Evolutionary conservation across 2,888 invertebrate genomes (phyloP), one percentile per base, ranked within the genome.

Genomic region (Miltochrista miniata): DNA sequence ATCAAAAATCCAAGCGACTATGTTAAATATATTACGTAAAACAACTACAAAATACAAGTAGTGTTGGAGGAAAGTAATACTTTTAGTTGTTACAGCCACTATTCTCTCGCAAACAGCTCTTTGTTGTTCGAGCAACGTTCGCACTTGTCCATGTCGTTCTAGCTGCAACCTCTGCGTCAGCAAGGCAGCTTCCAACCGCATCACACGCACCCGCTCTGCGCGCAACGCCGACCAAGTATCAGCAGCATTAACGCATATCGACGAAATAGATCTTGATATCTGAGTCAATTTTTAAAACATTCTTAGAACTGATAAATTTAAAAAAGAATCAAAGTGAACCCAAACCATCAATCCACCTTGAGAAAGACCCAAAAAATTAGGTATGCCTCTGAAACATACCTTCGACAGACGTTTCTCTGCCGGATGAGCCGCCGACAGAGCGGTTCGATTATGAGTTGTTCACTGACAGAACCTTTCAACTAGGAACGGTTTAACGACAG

Each of bases 181-280:
- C 49, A 91, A 83, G 0, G 87, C 85, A 39, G 85, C 81, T 70
- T 91, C 90, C 43, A 91, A 71, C 5, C 79, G 76, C 5, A 87
- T 70, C 30, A 90, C 87, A 2, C 87, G 86, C 34, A 84, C 79
- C 1, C 92, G 72, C 65, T 92, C 91, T 4, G 78, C 76, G 0
- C 84, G 77, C 46, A 91, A 56, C 1, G 90, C 86, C 0, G 85
- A 76, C 89, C 90, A 90, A 4, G 86, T 87, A 13, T 87, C 84
- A 2, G 83, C 81, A n/a, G 85, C 80, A 54, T 64, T 74, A 2
- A 79, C 75, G 55, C 86, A 87, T 36, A 87, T 62, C 2, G 81
- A 79, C 29, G 87, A 80, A 52, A 90, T 59, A 1, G 89, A 87
- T 45, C 81, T 74, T 2, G 85, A 74, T 11, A 83, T 58, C 90